Evolutionary conservation across 2,113 vertebrate species (phyloP).

Genomic region (Cricetomys ansorgei): DNA sequence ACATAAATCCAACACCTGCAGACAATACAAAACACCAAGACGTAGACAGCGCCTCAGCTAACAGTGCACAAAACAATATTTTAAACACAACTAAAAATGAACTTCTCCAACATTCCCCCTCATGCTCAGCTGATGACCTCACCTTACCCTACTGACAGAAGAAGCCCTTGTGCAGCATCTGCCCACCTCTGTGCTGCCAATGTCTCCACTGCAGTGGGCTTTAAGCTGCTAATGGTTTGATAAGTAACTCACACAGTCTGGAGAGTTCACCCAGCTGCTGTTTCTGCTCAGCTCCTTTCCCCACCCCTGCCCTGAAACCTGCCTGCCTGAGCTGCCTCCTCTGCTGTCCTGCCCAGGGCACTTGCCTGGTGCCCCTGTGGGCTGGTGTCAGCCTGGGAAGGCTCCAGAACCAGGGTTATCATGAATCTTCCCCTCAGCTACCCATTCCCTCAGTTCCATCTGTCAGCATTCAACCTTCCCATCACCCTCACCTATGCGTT

Average conservation of each 20-base stretch:
- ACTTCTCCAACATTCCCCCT: too few relatives aligned
- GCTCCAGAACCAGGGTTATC: not conserved
- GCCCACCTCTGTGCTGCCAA: not conserved
- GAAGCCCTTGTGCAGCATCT: not conserved
- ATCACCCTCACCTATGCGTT: rapidly evolving
- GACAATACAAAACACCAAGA: too few relatives aligned
- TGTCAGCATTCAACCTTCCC: not conserved
- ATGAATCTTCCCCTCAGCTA: not conserved
- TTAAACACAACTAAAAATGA: too few relatives aligned
- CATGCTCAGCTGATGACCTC: not conserved
- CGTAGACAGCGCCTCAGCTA: too few relatives aligned
- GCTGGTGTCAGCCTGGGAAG: rapidly evolving
- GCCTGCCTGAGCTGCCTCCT: not conserved
- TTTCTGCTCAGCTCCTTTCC: not conserved
- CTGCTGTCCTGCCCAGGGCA: too few relatives aligned
- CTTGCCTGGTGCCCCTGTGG: rapidly evolving
- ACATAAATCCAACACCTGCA: too few relatives aligned
- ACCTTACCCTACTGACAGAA: not conserved
- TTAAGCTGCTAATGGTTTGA: not conserved
- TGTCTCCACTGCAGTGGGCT: not conserved
- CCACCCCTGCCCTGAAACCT: too few relatives aligned
- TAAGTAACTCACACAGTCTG: not conserved
- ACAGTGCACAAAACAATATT: too few relatives aligned
- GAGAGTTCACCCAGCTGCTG: not conserved
- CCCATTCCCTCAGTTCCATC: rapidly evolving